These are phyloP conservation scores for Heterotilapia buettikoferi DNA, from an alignment of 2,113 vertebrate species.

Conservation along the genomic window DNA sequence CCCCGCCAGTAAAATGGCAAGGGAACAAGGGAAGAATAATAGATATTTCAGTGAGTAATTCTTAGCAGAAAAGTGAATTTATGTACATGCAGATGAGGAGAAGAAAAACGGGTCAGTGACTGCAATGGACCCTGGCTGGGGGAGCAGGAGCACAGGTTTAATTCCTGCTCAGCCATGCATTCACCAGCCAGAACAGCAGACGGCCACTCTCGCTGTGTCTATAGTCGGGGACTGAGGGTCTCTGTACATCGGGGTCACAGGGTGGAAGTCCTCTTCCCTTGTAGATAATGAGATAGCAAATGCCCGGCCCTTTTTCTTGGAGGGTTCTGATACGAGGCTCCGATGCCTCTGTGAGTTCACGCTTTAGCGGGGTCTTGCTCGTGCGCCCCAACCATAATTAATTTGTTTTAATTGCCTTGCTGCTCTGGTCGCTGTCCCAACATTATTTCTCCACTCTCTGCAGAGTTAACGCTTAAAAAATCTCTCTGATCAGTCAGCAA, in stretches of 20 bases:
- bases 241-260: constrained; percentile 24
- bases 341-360: constrained; percentile 36
- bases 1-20: not conserved
- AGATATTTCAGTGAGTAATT: constrained; percentile 50
- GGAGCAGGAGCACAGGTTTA: constrained; percentile 40
- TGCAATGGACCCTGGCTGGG: constrained; percentile 15
- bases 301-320: not conserved
- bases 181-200: constrained; percentile 9
- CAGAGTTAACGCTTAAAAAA: constrained; percentile 51
- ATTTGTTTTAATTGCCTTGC: constrained; percentile 73
- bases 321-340: not conserved
- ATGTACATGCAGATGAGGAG: constrained; percentile 64
- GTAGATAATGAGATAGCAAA: constrained; percentile 64
- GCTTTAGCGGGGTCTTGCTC: constrained; percentile 4
- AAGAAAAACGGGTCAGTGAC: constrained; percentile 45
- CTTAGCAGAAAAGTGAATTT: constrained; percentile 37
- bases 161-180: constrained; percentile 61
- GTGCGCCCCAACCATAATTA: constrained; percentile 57
- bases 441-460: constrained; percentile 59
- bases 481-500: constrained; percentile 18
- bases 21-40: constrained; percentile 44
- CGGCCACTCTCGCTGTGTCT: not conserved
- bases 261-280: constrained; percentile 21
- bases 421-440: constrained; percentile 55
- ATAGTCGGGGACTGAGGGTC: not conserved